A percentile compares a stretch with the other conserved stretches of the same genome.
Conservation (phyloP, 2,113 vertebrate species). For the Amphilophus citrinellus region DNA sequence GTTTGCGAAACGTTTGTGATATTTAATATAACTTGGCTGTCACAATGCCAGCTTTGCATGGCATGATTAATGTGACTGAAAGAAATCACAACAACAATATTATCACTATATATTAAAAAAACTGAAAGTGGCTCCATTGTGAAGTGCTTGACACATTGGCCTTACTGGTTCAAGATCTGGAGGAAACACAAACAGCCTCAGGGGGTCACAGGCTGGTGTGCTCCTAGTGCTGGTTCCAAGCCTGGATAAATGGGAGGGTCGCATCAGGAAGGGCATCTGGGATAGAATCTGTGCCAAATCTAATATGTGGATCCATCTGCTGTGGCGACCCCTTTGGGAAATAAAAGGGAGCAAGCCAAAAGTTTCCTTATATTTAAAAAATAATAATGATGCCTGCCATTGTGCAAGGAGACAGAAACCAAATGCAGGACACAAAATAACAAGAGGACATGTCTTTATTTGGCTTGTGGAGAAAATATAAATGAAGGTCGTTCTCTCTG, state of each 20-base stretch:
- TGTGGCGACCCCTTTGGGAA: background rate
- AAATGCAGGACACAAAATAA: background rate
- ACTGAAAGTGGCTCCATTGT: background rate
- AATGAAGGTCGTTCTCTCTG: background rate
- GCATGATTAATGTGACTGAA: background rate
- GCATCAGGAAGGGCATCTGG: background rate
- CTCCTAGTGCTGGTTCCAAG: background rate
- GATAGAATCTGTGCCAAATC: background rate
- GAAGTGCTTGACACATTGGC: background rate
- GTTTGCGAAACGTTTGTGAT: background rate
- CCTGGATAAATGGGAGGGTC: background rate
- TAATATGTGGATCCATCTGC: background rate
- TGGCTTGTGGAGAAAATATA: background rate
- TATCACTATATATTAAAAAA: background rate
- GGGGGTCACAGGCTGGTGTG: background rate
- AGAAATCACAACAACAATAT: background rate
- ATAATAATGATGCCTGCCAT: background rate
- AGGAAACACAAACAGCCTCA: background rate
- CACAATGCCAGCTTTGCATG: background rate
- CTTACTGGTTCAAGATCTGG: background rate
- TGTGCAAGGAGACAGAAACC: background rate
- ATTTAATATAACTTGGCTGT: background rate
- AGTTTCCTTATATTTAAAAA: background rate
- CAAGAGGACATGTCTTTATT: background rate
- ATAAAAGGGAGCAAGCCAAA: background rate